Evolutionary conservation across 2,113 vertebrate genomes (phyloP), one percentile per base, ranked within the genome.

Genomic region (Probosciger aterrimus): DNA sequence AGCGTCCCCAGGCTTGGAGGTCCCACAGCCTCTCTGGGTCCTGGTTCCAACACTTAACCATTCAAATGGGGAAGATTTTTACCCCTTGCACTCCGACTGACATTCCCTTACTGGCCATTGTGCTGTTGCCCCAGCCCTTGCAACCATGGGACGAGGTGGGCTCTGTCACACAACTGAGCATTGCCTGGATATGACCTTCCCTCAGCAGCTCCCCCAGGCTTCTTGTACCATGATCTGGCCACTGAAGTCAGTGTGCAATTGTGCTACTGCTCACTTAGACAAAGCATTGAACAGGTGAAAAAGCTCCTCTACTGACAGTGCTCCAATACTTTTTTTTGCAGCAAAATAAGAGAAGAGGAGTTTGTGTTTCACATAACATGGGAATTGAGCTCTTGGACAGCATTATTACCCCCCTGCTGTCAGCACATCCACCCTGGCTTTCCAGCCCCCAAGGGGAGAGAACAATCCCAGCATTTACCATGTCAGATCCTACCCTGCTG

Each of bases 1-100:
- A 16, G 18, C 20, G 14, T 41, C 16, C 37, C 31, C 31, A 44
- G 37, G 24, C 28, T 24, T 13, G 14, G 59, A 52, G 31, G 7
- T 70, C 28, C 31, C 50, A 37, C n/a, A 49, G 31, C 16, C 28
- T 78, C 44, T 44, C 2, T 22, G 15, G 8, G 20, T 49, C 11
- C 16, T 0, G 0, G 10, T 50, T 83, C 30, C 52, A 41, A 3
- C 2, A 2, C 6, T 41, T 49, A 14, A 35, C 17, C 3, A 5
- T 1, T 85, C 19, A 53, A 28, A 11, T 0, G 15, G 17, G 17
- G 39, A 80, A 80, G 76, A 19, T 9, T 31, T 73, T 71, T 80
- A 33, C 46, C 52, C 23, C 46, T 67, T 73, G 13, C 25, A 73
- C 12, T 60, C 39, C 1, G 0, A 14, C 6, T 59, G 59, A 62